These are phyloP conservation scores for Albula glossodonta DNA, from an alignment of 2,113 vertebrate species.

Conservation along the genomic window DNA sequence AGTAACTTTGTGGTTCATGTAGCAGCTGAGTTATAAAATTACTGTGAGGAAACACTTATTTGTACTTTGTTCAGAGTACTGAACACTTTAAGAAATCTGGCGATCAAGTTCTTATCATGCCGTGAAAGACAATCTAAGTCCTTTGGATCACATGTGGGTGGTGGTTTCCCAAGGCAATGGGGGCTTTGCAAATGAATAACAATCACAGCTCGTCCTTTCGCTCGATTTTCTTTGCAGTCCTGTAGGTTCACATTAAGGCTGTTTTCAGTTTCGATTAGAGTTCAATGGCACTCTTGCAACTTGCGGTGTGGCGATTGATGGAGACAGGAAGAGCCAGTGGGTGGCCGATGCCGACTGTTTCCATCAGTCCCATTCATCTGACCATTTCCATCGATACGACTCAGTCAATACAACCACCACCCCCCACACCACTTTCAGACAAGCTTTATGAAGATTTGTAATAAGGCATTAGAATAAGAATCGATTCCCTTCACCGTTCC, in stretches of 20 bases:
- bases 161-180: not conserved
- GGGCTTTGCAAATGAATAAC: not conserved
- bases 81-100: too few species aligned
- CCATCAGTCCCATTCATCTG: not conserved
- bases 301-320: not conserved
- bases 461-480: not conserved
- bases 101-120: not conserved
- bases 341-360: not conserved
- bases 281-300: not conserved
- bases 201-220: not conserved
- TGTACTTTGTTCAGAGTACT: not conserved
- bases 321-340: not conserved
- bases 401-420: not conserved
- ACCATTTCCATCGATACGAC: not conserved
- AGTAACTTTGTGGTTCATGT: not conserved
- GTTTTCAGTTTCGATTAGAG: constrained; percentile 6
- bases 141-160: not conserved
- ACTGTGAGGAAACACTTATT: not conserved
- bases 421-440: not conserved
- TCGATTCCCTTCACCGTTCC: not conserved
- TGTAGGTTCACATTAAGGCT: not conserved
- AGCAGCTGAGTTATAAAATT: not conserved
- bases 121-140: not conserved
- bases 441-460: not conserved
- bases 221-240: not conserved